Base-by-base conservation (phyloP, 1,140 invertebrate genomes). In the Paramacrobiotus metropolitanus region DNA sequence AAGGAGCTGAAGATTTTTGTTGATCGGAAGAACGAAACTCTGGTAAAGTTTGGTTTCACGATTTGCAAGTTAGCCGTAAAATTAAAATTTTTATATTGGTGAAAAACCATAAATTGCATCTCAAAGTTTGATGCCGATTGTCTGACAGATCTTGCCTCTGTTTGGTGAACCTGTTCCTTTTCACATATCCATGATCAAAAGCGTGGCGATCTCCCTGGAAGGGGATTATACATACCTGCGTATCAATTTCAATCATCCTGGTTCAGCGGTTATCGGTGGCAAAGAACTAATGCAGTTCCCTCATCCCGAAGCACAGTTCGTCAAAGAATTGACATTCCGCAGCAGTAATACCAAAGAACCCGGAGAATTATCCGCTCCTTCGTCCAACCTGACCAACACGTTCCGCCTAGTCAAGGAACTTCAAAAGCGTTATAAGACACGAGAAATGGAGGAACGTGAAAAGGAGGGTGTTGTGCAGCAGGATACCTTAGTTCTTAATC, bases 291-390 rank as follows among this genome's bases (percentile, higher is more conserved):
- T 83, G 21, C 77, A 82, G 28, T 96, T 92, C 71, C 83, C 87
- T 1, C 86, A 94, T 68, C 87, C 90, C 0, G 89, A 97, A 73
- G 87, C 90, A 2, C 93, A 87, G 15, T 98, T 93, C 72, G 80
- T 97, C 2, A 99, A 98, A 78, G 94, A 98, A 83, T 83, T 97
- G 30, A 97, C 93, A n/a, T 98, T 95, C 72, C 82, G 93, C 67
- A 94, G 90, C 73, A 91, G 86, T 64, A 98, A 99, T 74, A 84
- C 85, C 21, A 97, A 97, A 76, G 92, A 96, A 71, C 92, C 91
- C 15, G 94, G 94, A 60, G 92, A 97, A 76, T 79, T 94, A 59
- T 85, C 84, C 2, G 84, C 93, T 0, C 89, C 94, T 0, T 96
- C 92, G 0, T 82, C 86, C 1, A 99, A 98, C 74, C 75, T 99